Percentiles rank a stretch among this genome's conserved stretches.
Evolutionary conservation across 2,888 invertebrate genomes (phyloP).

Genomic region (Aphelenchoides bicaudatus): DNA sequence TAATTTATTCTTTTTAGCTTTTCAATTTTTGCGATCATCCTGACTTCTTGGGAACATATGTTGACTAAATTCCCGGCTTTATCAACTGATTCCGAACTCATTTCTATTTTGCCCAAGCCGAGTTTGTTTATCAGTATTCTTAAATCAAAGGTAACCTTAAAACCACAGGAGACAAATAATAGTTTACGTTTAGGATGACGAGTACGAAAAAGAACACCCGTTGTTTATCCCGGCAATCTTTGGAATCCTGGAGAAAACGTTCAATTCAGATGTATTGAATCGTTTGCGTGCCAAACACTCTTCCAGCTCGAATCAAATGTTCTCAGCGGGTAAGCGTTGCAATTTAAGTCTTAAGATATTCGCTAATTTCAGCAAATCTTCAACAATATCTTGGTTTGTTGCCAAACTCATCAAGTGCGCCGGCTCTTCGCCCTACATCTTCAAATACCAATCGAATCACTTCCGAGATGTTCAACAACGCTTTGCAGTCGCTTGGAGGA

Average conservation of each 20-base stretch:
- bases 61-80: neutral
- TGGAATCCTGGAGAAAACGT: neutral
- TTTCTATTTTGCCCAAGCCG: too few relatives aligned
- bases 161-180: too few relatives aligned
- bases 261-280: neutral
- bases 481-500: constrained; percentile 3
- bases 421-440: too few relatives aligned
- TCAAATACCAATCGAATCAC: constrained; percentile 3
- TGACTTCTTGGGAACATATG: constrained; percentile 1
- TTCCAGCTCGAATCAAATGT: neutral
- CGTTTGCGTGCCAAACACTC: neutral
- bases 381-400: too few relatives aligned
- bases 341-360: too few relatives aligned
- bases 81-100: neutral
- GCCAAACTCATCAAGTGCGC: too few relatives aligned
- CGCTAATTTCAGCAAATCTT: too few relatives aligned
- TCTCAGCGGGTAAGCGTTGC: too few relatives aligned
- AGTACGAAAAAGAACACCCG: constrained; percentile 2
- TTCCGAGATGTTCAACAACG: neutral
- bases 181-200: neutral
- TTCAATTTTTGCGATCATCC: neutral
- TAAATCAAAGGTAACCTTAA: too few relatives aligned
- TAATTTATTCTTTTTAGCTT: neutral
- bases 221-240: neutral
- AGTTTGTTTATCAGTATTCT: too few relatives aligned